Evolutionary conservation across 2,113 vertebrate genomes (phyloP).

Genomic region (Cardinalis cardinalis): DNA sequence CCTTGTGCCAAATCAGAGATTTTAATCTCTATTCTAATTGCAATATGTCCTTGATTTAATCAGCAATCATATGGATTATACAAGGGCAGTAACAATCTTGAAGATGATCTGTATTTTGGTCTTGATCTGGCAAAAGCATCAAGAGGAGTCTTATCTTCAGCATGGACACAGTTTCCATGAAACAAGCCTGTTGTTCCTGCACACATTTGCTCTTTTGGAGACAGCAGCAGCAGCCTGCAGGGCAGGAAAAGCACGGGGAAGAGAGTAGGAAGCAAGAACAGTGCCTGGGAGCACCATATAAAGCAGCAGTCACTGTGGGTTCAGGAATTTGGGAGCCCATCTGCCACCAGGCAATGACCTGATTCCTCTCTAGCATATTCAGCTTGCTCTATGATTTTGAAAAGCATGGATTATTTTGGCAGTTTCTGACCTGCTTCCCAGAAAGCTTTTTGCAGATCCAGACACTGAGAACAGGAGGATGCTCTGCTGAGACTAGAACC

Average conservation of each 20-base stretch:
- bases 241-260: neutral
- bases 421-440: neutral
- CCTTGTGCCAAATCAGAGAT: neutral
- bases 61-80: neutral
- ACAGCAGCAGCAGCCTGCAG: neutral
- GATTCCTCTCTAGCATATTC: neutral
- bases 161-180: neutral
- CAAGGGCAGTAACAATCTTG: neutral
- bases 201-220: neutral
- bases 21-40: neutral
- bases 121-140: neutral
- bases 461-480: accelerated
- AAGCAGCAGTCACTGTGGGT: neutral
- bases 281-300: neutral
- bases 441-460: neutral
- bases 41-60: neutral
- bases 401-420: neutral
- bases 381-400: neutral
- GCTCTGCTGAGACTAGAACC: neutral
- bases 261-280: neutral
- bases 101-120: neutral
- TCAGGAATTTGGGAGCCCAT: neutral
- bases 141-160: neutral
- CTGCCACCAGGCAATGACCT: neutral
- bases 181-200: neutral